Base-by-base conservation (phyloP, 2,797 vertebrate genomes). In the Helarctos malayanus region DNA sequence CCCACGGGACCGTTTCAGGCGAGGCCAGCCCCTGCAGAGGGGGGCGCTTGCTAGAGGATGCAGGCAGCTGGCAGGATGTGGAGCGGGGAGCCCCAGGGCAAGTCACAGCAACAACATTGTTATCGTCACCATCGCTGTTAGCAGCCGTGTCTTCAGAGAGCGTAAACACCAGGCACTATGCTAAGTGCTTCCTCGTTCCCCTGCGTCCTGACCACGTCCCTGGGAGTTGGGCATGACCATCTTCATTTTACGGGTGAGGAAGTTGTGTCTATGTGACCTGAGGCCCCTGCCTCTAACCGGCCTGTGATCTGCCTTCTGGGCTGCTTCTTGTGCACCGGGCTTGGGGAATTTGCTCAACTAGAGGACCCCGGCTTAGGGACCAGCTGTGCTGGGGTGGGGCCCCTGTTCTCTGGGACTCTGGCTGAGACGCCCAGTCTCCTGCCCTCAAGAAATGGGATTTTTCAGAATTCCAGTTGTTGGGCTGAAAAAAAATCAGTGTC, bases 381-480 rank as follows among this genome's bases (percentile, higher is more conserved):
- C 65, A 95, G 83, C 95, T 96, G 80, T 80, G 35, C 57, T 41
- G 23, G 91, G 94, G 91, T 84, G 93, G 87, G 68, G 76, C 21
- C 49, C 52, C 80, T 80, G 9, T 76, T 92, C 45, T 45, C 57
- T 11, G 25, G 41, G 49, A 76, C 38, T 94, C 45, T 63, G 41
- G 80, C 52, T 61, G 69, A 97, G 52, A 86, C 13, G 7, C 83
- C 68, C 56, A 88, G 81, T 86, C 54, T 75, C 82, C 41, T 89
- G 49, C 54, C 29, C 54, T 87, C 38, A 81, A 85, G 92, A 96
- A 96, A 91, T 35, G 79, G 27, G 38, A 65, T 49, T 84, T 47
- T 85, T 89, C 49, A 57, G n/a, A 93, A 94, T 90, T 96, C 84
- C 71, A 79, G 49, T 93, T 91, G 61, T 79, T 73, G 45, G 65